phyloP scores from a whole-genome alignment of 2,888 invertebrate species.

The Osedax fenrisi region DNA sequence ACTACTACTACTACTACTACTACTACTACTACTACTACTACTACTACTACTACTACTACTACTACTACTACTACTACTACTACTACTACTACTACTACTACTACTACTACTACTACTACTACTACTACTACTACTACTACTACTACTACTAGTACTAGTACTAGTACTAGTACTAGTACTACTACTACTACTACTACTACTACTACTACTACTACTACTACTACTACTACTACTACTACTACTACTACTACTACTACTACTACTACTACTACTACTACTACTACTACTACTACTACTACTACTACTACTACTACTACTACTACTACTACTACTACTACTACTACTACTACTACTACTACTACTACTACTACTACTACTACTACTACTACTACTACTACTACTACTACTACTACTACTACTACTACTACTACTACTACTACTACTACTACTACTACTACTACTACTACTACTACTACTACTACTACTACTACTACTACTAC shows the following conservation, averaged over 20 bases:
- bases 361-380: not conserved
- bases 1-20: not conserved
- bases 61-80: not conserved
- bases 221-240: not conserved
- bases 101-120: not conserved
- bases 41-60: constrained; percentile 13
- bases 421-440: constrained; percentile 2
- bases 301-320: constrained; percentile 2
- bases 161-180: not conserved
- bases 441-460: not conserved
- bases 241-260: not conserved
- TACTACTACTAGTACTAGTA: not conserved
- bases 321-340: not conserved
- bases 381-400: not conserved
- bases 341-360: not conserved
- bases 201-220: not conserved
- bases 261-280: not conserved
- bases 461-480: not conserved
- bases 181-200: not conserved
- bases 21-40: not conserved
- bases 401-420: not conserved
- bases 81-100: not conserved
- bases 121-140: constrained; percentile 2
- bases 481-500: not conserved
- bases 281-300: constrained; percentile 1